phyloP scores from a whole-genome alignment of 30 jellyfish, hydroid and myxozoan species.

The Catostylus mosaicus region DNA sequence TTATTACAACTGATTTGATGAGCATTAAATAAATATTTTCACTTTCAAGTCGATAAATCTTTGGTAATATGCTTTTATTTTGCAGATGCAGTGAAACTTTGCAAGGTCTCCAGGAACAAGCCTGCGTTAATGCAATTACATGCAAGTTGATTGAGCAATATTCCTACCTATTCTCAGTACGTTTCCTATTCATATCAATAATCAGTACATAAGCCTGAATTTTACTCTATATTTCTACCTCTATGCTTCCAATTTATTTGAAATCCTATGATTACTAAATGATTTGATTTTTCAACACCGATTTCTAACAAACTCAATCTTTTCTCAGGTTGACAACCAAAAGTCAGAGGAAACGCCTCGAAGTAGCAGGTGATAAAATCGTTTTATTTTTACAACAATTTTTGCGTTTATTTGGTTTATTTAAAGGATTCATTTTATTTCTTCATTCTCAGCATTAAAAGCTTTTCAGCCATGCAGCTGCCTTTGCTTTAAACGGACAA shows the following conservation, averaged over 20 bases:
- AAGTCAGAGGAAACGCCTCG: conserved; percentile 20
- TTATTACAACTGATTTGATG: no score
- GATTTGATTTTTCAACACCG: no score
- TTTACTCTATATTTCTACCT: no score
- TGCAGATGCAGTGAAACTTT: conserved; percentile 90
- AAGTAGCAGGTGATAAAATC: not conserved
- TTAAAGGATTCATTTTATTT: not conserved
- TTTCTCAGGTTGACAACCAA: not conserved
- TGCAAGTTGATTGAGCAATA: conserved; percentile 72
- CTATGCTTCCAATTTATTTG: no score
- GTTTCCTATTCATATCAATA: conserved; percentile 9
- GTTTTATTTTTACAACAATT: not conserved
- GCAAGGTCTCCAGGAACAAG: conserved; percentile 96
- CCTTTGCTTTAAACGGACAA: not conserved
- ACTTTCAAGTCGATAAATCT: no score
- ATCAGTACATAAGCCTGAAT: no score
- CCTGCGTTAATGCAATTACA: conserved; percentile 92
- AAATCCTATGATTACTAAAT: no score
- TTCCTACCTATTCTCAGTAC: conserved; percentile 73
- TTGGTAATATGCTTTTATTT: no score
- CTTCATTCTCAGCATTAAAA: not conserved
- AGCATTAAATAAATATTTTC: no score
- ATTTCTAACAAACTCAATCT: no score
- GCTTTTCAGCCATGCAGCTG: not conserved
- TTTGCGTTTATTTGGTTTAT: not conserved